Evolutionary conservation across 2,888 invertebrate species (phyloP), one percentile per base, ranked within the genome.

Genomic region (Pterostichus niger): DNA sequence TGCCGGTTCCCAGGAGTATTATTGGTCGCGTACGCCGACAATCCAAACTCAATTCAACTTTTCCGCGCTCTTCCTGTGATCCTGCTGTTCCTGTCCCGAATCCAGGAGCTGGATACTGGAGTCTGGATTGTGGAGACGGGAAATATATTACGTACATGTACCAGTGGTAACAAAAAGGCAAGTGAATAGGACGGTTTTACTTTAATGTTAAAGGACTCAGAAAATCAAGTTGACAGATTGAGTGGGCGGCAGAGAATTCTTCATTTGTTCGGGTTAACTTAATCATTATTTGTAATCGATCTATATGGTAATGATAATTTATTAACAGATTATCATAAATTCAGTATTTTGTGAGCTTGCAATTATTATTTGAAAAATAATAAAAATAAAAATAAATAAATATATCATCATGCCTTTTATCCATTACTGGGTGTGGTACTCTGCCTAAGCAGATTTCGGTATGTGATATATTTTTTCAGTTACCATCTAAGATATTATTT

Each of bases 41-140:
- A 71, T 81, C 71, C 81, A 81, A 81, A 81, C 81, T 81, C 81
- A 81, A 81, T 81, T 81, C 81, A 81, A 81, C 68, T 81, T 81
- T 81, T 81, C 81, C 71, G 44, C 81, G 71, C 81, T 40, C 31
- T 71, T 44, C 44, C 40, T 40, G 40, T 9, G 7, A 9, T 7
- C 40, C 40, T 40, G 40, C 40, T 9, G 40, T 40, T 52, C 13
- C 17, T 17, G 56, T 13, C 15, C 15, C n/a, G 56, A 17, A 17
- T 56, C 56, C 56, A 15, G 56, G 56, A 56, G 9, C 56, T 17
- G 56, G 56, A 17, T 6, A 13, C 52, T 52, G 52, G 52, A 56
- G 15, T 17, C 15, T 5, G 56, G 56, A 56, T 56, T 52, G 17
- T 35, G 68, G 13, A 40, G 64, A 64, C 9, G 35, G 68, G 24